Percentiles rank a stretch among this genome's conserved stretches.
These are phyloP conservation scores for Asobara japonica DNA, from an alignment of 1,140 invertebrate genomes.

Conservation along the genomic window DNA sequence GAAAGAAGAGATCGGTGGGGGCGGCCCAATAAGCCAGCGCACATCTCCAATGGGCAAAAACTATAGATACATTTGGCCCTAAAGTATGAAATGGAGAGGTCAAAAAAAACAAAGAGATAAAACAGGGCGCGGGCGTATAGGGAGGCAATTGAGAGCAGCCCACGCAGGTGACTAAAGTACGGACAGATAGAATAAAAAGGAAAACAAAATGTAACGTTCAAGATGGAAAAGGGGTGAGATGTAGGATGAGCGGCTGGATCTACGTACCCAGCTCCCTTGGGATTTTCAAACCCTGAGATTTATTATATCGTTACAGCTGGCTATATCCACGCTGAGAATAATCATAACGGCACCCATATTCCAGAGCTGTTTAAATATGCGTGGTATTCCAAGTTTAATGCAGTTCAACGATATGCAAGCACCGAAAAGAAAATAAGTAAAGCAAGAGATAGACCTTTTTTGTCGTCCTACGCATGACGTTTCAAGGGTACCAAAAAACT, in stretches of 20 bases:
- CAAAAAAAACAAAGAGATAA: conserved; percentile 5
- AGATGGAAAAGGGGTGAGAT: background rate
- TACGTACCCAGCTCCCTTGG: background rate
- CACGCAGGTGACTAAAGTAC: background rate
- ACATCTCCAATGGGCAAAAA: background rate
- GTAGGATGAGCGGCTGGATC: background rate
- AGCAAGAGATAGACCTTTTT: background rate
- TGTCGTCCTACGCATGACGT: too few relatives aligned
- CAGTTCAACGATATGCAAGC: background rate
- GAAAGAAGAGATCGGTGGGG: background rate
- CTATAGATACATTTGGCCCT: background rate
- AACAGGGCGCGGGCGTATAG: conserved; percentile 4
- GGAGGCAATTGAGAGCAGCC: background rate
- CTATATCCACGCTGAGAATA: too few relatives aligned
- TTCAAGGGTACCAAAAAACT: too few relatives aligned
- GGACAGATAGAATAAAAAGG: background rate
- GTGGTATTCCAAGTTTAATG: too few relatives aligned
- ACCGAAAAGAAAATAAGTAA: background rate
- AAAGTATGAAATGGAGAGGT: background rate
- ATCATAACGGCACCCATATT: background rate
- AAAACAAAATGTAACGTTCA: background rate
- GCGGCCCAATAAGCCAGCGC: background rate
- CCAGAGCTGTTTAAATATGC: background rate
- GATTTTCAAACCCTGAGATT: background rate
- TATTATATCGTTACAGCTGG: background rate